Base-by-base conservation (phyloP, 2,797 vertebrate genomes). In the Dendrocincla fuliginosa region DNA sequence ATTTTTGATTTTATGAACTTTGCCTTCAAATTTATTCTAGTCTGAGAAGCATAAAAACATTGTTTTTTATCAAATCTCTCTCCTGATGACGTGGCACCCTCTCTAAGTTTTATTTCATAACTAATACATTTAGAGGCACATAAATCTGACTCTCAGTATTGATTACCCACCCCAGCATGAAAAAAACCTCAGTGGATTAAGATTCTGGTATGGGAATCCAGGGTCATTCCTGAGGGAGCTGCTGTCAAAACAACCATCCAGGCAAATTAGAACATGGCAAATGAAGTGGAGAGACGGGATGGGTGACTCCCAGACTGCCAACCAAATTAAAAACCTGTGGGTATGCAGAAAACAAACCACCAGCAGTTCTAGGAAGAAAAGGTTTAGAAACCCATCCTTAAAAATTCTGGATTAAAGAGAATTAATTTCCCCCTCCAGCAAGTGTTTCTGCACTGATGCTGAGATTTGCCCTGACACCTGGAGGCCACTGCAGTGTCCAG, bases 121-220 rank as follows among this genome's bases (percentile, higher is more conserved):
- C 65, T 78, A 71, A 89, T 91, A 84, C 79, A 35, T 70, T 59
- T 92, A 88, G 12, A 19, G 35, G 76, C 60, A 92, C 78, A 44
- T 77, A 80, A 95, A 93, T 93, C 60, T 92, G 90, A 71, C 77
- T 63, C 55, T 50, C 35, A n/a, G 63, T 91, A 96, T 95, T 95
- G 95, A 96, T 96, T 95, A 89, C 39, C 59, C 28, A 39, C 47
- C 42, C n/a, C 50, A 83, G 78, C 23, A 35, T 73, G 91, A 60
- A 56, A 65, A 44, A 78, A 77, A 8, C 11, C 52, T 96, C 93
- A 77, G 55, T 84, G 91, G 87, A 95, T 97, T 97, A 96, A 97
- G 93, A 95, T 90, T 92, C 90, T 96, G 76, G 83, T 79, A 84
- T 70, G 69, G 74, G 95, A 87, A 57, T 35, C 47, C 91, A 87